Conservation (phyloP, 2,888 invertebrate species). For the Drosophila greeni region DNA sequence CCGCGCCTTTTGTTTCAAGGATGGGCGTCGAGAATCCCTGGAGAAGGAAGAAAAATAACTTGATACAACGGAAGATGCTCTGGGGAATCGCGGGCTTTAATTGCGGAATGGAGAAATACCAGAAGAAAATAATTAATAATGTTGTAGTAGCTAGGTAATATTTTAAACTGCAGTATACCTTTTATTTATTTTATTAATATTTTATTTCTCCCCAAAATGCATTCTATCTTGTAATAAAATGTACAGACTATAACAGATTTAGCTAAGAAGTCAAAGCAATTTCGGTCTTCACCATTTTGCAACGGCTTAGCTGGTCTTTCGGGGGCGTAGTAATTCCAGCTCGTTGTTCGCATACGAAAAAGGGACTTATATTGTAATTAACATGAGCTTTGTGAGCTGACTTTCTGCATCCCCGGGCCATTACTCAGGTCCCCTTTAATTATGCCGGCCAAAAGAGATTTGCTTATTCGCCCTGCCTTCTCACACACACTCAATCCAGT, state of each 20-base stretch:
- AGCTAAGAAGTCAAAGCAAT: background rate
- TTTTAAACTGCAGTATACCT: no score
- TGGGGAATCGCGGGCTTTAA: slow-evolving; percentile 4
- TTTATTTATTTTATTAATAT: no score
- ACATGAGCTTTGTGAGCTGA: slow-evolving; percentile 45
- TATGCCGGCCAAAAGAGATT: slow-evolving; percentile 36
- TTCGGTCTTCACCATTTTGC: background rate
- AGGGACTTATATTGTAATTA: slow-evolving; percentile 59
- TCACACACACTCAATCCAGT: background rate
- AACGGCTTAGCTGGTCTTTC: background rate
- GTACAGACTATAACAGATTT: background rate
- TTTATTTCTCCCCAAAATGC: accelerated
- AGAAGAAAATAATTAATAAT: slow-evolving; percentile 1
- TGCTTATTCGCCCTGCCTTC: background rate
- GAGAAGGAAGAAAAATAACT: background rate
- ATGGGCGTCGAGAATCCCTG: background rate
- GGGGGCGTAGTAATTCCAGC: background rate
- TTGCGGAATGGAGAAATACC: slow-evolving; percentile 1
- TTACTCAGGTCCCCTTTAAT: slow-evolving; percentile 47
- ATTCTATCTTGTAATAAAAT: background rate
- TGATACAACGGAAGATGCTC: slow-evolving; percentile 5
- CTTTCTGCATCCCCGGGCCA: slow-evolving; percentile 18
- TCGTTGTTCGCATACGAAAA: slow-evolving; percentile 4
- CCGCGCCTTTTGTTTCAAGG: slow-evolving; percentile 2
- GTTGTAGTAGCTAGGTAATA: background rate